A percentile compares a stretch with the other conserved stretches of the same genome.
These are phyloP conservation scores for Gadus chalcogrammus DNA, from an alignment of 2,113 vertebrate species.

Conservation along the genomic window DNA sequence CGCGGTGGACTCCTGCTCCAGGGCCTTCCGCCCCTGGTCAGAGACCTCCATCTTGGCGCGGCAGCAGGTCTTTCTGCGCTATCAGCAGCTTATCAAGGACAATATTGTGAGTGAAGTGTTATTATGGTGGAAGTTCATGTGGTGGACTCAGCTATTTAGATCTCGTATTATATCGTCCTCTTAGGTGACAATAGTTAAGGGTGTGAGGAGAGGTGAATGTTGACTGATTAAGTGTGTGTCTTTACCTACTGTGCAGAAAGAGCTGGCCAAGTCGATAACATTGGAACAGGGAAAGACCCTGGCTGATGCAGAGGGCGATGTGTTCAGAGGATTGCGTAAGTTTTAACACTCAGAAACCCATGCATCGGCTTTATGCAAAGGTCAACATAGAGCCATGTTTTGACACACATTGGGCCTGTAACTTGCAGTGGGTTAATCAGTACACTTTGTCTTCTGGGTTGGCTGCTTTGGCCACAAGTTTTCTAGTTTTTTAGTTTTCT, in stretches of 20 bases:
- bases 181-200: not conserved
- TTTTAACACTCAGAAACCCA: conserved; percentile 11
- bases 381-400: conserved; percentile 9
- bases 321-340: conserved; percentile 98
- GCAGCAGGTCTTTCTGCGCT: conserved; percentile 92
- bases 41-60: conserved; percentile 88
- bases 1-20: conserved; percentile 85
- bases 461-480: not conserved
- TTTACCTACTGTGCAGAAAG: conserved; percentile 77
- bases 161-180: not conserved
- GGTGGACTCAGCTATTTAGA: too few species aligned
- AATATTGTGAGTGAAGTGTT: conserved; percentile 83
- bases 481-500: not conserved
- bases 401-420: not conserved
- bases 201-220: not conserved
- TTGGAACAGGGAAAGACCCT: conserved; percentile 95
- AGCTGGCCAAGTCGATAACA: conserved; percentile 89
- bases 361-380: conserved; percentile 14
- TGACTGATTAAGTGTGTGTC: not conserved
- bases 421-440: conserved; percentile 38
- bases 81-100: conserved; percentile 96
- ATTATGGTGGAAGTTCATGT: not conserved
- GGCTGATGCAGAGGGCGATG: conserved; percentile 95
- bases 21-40: conserved; percentile 83
- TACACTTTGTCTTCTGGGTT: not conserved